A percentile compares a stretch with the other conserved stretches of the same genome.
Evolutionary conservation across 92 coral and sea anemone genomes (phyloP).

Genomic region (Phenganax subtilis): DNA sequence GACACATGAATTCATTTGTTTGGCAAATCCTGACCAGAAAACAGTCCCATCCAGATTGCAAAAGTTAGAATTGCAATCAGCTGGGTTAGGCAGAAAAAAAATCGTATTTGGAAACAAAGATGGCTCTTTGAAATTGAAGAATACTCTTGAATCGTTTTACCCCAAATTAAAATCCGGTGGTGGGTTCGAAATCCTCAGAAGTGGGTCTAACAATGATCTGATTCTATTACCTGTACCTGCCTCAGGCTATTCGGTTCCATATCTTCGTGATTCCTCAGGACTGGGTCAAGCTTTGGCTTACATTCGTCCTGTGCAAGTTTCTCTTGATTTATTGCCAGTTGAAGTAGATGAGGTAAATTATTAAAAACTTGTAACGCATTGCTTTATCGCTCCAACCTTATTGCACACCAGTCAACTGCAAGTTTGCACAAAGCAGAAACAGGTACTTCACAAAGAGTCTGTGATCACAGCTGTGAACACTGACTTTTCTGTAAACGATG

Average conservation of each 20-base stretch:
- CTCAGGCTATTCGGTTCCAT: constrained; percentile 4
- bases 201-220: constrained; percentile 8
- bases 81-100: constrained; percentile 4
- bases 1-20: constrained; percentile 21
- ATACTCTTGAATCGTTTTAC: not conserved
- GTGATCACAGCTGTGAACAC: too few relatives aligned
- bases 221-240: not conserved
- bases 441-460: too few relatives aligned
- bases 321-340: not conserved
- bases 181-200: constrained; percentile 3
- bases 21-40: constrained; percentile 14
- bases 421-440: not conserved
- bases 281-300: constrained; percentile 30
- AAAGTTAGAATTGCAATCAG: not conserved
- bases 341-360: not conserved
- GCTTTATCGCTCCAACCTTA: not conserved
- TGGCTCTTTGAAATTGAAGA: not conserved
- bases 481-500: too few relatives aligned
- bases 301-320: constrained; percentile 3
- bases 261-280: constrained; percentile 1
- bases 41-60: not conserved
- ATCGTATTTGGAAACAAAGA: constrained; percentile 20
- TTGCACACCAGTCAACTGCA: not conserved
- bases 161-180: constrained; percentile 12
- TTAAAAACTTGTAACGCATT: not conserved